Percentiles rank a stretch among this genome's conserved stretches.
phyloP scores from a whole-genome alignment of 2,888 invertebrate species.

The Ypsolopha sequella region DNA sequence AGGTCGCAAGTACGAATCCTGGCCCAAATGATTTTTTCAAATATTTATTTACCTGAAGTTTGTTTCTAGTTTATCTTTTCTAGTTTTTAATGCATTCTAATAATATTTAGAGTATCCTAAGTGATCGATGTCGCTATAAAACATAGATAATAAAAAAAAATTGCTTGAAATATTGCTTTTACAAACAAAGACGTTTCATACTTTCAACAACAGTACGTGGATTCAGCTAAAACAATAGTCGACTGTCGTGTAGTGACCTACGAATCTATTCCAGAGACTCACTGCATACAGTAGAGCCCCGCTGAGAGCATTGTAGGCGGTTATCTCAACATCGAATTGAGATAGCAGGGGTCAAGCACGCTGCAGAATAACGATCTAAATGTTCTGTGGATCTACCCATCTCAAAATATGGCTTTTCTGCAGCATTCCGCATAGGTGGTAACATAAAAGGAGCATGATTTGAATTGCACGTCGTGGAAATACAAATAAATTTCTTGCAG shows the following conservation, averaged over 20 bases:
- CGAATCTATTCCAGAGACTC: constrained; percentile 18
- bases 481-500: constrained; percentile 9
- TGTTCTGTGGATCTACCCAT: too few species aligned
- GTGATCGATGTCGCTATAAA: too few species aligned
- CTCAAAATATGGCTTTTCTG: constrained; percentile 6
- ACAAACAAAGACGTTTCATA: not conserved
- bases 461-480: constrained; percentile 8
- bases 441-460: not conserved
- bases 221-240: not conserved
- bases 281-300: constrained; percentile 25
- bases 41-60: too few species aligned
- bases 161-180: too few species aligned
- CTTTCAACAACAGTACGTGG: not conserved
- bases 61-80: too few species aligned
- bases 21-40: too few species aligned
- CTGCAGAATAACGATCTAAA: constrained; percentile 16
- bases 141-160: too few species aligned
- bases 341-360: constrained; percentile 60
- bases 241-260: not conserved
- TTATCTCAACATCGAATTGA: constrained; percentile 59
- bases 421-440: not conserved
- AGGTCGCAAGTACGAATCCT: too few species aligned
- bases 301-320: constrained; percentile 56
- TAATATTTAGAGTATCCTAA: too few species aligned
- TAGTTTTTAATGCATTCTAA: too few species aligned